Evolutionary conservation across 2,113 vertebrate species (phyloP).

Genomic region (Chaenogobius annularis): DNA sequence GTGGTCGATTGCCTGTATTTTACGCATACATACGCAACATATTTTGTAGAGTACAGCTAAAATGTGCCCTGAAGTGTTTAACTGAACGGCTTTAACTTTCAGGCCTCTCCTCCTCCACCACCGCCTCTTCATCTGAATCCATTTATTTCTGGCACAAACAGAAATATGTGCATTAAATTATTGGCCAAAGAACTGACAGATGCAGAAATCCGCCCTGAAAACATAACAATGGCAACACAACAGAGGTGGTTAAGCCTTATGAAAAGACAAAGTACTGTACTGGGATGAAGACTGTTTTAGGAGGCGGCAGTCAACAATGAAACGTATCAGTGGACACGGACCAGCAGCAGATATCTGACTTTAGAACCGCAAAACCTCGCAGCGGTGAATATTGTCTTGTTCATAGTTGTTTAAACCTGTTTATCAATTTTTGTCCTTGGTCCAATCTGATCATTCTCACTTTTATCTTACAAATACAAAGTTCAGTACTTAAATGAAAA

Average conservation of each 20-base stretch:
- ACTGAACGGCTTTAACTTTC: background rate
- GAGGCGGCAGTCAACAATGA: background rate
- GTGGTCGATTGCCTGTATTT: background rate
- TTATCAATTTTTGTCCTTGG: background rate
- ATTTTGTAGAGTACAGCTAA: background rate
- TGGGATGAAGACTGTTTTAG: background rate
- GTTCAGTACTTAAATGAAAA: background rate
- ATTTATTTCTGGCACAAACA: constrained; percentile 5
- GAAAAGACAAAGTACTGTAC: constrained; percentile 36
- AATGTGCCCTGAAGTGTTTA: background rate
- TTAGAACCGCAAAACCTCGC: background rate
- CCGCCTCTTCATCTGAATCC: constrained; percentile 7
- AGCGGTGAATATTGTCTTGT: background rate
- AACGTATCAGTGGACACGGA: background rate
- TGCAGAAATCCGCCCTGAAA: constrained; percentile 29
- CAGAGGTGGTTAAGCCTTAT: constrained; percentile 8
- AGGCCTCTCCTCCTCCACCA: background rate
- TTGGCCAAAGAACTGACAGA: constrained; percentile 8
- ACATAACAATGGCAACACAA: constrained; percentile 38
- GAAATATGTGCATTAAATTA: constrained; percentile 11
- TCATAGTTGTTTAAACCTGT: background rate
- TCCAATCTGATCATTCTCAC: background rate
- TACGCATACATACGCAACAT: background rate
- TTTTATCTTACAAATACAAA: too few species aligned
- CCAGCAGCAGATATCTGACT: background rate